Base-by-base conservation (phyloP, 1,140 invertebrate genomes). In the Phymastichus coffea region DNA sequence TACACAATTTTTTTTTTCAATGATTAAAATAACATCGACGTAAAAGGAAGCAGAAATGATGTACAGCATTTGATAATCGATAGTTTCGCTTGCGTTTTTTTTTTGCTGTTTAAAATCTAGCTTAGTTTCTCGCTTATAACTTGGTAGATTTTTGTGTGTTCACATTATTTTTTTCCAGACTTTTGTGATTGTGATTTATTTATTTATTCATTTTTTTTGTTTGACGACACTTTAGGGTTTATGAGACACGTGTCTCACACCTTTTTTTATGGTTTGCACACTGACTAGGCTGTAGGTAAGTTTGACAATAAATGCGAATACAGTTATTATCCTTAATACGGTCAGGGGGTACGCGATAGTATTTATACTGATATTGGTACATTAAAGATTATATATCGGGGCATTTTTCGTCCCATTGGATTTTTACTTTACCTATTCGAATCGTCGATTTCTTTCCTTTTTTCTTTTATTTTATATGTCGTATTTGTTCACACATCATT, bases 351-450 rank as follows among this genome's bases (percentile, higher is more conserved):
- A 52, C 46, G 57, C 49, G 38, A 26, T 61, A 55, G 49, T 61
- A 61, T 61, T 55, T 61, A 55, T 60, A 20, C 49, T 60, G 57
- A 60, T 48, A 60, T 60, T 54, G 51, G 28, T 61, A 61, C 59
- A 61, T 55, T 61, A 56, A 61, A 26, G 59, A 56, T 56, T 56
- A 56, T 49, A 56, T 43, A 19, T 14, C 22, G 37, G 22, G 33
- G 17, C 12, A 15, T 4, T 35, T 20, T 47, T 7, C 17, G 19
- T 33, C 37, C 17, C 17, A 20, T 23, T 15, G 28, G n/a, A 15
- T 19, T 23, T 51, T 41, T 57, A 57, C 26, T 1, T 44, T 55
- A 22, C 28, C 56, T 51, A 57, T 38, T 19, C n/a, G 28, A 44
- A 38, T 33, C 26, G 22, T 33, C 9, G 26, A 33, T 28, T 58